Evolutionary conservation across 2,797 vertebrate species (phyloP), one percentile per base, ranked within the genome.

Genomic region (Valencia hispanica): DNA sequence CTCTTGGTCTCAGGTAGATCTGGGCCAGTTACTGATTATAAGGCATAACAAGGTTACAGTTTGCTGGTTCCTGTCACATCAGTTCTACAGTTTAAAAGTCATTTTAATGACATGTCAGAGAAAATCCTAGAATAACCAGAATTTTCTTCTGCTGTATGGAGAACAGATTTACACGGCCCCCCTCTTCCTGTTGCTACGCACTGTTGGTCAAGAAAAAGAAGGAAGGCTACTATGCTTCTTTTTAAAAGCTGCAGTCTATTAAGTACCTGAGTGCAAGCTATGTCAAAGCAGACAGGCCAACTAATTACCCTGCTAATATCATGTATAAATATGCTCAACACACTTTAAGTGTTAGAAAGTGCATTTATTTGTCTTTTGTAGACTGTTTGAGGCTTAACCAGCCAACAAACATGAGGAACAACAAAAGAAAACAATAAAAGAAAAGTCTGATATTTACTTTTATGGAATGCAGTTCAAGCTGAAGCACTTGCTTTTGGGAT

Each of bases 401-500:
- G 39, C 5, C 34, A 22, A 57, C 69, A 71, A 50, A 51, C 25
- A 39, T 4, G 11, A 7, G 63, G 10, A 9, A 50, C 50, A 32
- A 43, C 4, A 20, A 36, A 3, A 32, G 4, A 22, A 47, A 32
- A 70, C 10, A 32, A 70, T 22, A 22, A 0, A 18, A 59, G 4
- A 73, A 76, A 65, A 48, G 22, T 9, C 32, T 0, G 1, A 48
- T 20, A 55, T 53, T 43, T 30, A 7, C 53, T 79, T 59, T 14
- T 17, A 57, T 68, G 5, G 36, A 70, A 57, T 45, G 3, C 51
- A 71, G 53, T 43, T 27, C 3, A 48, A 53, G 63, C 25, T 65
- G 51, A 79, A 69, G 80, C 53, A 72, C 20, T 0, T 0, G 34
- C n/a, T 55, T 41, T 47, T 53, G 20, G 22, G 53, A 66, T 79